These are phyloP conservation scores for Poecilia gillii DNA, from an alignment of 2,797 vertebrate genomes.

Conservation along the genomic window DNA sequence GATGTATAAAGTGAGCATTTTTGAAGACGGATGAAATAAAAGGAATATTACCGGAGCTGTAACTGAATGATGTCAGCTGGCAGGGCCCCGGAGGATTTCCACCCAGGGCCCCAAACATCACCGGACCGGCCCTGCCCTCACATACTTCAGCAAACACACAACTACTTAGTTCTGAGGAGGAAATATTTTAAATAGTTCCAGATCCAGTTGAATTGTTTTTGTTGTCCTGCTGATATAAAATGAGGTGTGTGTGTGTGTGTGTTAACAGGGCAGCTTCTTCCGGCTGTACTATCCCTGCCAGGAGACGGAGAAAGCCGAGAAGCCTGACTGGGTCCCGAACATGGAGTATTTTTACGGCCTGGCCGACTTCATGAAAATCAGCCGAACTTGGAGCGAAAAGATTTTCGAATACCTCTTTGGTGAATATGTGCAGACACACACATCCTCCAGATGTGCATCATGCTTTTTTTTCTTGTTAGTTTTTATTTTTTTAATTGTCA, in stretches of 20 bases:
- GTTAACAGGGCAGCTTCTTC: constrained; percentile 87
- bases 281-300: constrained; percentile 92
- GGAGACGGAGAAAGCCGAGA: constrained; percentile 58
- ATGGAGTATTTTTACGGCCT: constrained; percentile 91
- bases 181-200: not conserved
- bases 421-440: constrained; percentile 68
- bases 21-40: not conserved
- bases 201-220: not conserved
- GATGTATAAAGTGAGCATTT: not conserved
- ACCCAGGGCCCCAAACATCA: not conserved
- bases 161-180: not conserved
- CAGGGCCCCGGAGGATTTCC: not conserved
- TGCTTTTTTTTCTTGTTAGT: not conserved
- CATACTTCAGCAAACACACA: not conserved
- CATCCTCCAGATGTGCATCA: not conserved
- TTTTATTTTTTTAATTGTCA: not conserved
- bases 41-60: not conserved
- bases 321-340: constrained; percentile 89
- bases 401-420: constrained; percentile 88
- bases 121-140: not conserved
- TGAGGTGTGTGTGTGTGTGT: not conserved
- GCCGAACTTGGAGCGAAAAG: constrained; percentile 80
- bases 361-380: constrained; percentile 90
- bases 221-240: not conserved
- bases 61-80: not conserved